These are phyloP conservation scores for Bufo bufo DNA, from an alignment of 2,113 vertebrate species.

Conservation along the genomic window DNA sequence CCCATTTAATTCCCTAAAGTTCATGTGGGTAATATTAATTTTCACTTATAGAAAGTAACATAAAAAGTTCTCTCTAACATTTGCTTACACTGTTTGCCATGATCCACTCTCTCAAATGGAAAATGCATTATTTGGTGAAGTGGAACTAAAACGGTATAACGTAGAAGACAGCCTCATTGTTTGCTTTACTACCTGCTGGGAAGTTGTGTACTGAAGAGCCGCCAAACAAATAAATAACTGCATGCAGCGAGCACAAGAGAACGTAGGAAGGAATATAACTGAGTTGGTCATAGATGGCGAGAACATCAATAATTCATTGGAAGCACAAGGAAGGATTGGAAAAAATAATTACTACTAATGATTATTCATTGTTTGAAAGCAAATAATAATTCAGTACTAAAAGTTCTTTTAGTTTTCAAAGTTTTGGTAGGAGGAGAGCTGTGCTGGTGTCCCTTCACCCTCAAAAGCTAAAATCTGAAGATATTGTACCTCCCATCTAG, in stretches of 20 bases:
- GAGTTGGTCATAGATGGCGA: neutral
- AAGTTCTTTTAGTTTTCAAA: neutral
- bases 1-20: neutral
- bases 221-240: conserved; percentile 17
- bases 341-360: neutral
- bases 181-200: conserved; percentile 20
- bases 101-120: conserved; percentile 20
- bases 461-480: too few relatives aligned
- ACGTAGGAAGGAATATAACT: neutral
- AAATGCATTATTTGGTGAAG: conserved; percentile 11
- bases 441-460: too few relatives aligned
- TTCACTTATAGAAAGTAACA: neutral
- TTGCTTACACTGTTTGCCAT: neutral
- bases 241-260: neutral
- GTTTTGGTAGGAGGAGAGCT: neutral
- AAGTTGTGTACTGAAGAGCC: neutral
- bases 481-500: too few relatives aligned
- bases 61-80: neutral
- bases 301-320: conserved; percentile 3
- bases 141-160: conserved; percentile 1
- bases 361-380: neutral
- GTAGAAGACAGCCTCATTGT: conserved; percentile 20
- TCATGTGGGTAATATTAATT: neutral
- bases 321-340: neutral
- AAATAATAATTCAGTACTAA: neutral